phyloP scores from a whole-genome alignment of 1,140 invertebrate species.

The Pachypsylla venusta region DNA sequence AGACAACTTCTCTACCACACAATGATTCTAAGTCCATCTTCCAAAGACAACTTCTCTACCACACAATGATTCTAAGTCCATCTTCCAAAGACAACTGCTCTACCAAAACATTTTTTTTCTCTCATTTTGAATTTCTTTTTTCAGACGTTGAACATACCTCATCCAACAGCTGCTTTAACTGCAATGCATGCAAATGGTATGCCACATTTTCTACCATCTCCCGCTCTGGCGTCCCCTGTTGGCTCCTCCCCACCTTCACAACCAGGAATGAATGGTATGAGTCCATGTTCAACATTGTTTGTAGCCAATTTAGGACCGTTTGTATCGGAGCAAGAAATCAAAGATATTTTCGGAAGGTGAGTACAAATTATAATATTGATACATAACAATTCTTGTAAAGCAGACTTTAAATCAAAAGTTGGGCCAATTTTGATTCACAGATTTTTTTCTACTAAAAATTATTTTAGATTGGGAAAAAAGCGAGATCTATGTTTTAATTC shows the following conservation, averaged over 20 bases:
- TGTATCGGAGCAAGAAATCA: slow-evolving; percentile 91
- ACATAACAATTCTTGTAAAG: slow-evolving; percentile 27
- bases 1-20: no score
- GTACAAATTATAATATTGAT: slow-evolving; percentile 23
- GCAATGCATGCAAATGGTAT: slow-evolving; percentile 58
- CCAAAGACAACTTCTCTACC: no score
- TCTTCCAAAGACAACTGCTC: no score
- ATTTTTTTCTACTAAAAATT: not conserved
- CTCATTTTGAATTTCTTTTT: no score
- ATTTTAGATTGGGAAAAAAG: not conserved
- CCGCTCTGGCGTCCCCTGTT: slow-evolving; percentile 70
- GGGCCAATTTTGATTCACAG: not conserved
- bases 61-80: no score
- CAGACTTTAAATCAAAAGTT: not conserved
- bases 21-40: no score
- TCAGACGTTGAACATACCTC: slow-evolving; percentile 46
- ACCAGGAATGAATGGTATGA: slow-evolving; percentile 38
- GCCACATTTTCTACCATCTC: slow-evolving; percentile 63
- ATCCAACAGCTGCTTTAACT: slow-evolving; percentile 54
- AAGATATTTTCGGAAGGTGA: slow-evolving; percentile 94
- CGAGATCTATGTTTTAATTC: no score
- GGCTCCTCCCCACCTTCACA: slow-evolving; percentile 57
- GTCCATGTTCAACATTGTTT: slow-evolving; percentile 89
- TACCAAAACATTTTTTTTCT: no score
- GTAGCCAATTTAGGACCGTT: slow-evolving; percentile 93